Evolutionary conservation across 2,888 invertebrate species (phyloP).

Genomic region (Exocentrus adspersus): DNA sequence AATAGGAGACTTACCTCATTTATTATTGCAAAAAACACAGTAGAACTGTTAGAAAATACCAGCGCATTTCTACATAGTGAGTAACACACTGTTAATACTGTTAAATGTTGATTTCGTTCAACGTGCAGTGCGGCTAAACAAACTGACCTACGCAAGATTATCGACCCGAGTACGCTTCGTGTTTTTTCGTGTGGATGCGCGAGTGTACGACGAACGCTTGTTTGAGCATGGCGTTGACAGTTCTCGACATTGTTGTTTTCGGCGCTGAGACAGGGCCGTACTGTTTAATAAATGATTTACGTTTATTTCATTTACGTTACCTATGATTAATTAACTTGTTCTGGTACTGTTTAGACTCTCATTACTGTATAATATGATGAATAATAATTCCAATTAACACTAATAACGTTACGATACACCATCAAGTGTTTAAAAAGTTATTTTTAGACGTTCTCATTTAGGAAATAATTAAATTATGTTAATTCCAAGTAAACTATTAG

Average conservation of each 20-base stretch:
- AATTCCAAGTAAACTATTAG: too few relatives aligned
- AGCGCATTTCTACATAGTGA: constrained; percentile 14
- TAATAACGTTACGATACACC: too few relatives aligned
- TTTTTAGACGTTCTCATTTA: too few relatives aligned
- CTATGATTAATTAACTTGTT: too few relatives aligned
- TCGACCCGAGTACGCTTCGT: background rate
- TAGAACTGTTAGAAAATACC: constrained; percentile 2
- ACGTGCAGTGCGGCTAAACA: background rate
- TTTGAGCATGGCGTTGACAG: background rate
- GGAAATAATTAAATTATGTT: too few relatives aligned
- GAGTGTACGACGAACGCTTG: background rate
- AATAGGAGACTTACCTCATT: background rate
- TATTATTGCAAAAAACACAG: constrained; percentile 2
- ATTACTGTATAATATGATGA: too few relatives aligned
- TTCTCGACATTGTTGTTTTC: background rate
- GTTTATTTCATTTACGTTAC: too few relatives aligned
- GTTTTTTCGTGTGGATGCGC: background rate
- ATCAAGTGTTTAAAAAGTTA: too few relatives aligned
- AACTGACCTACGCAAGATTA: constrained; percentile 11
- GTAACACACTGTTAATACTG: constrained; percentile 13
- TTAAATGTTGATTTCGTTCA: background rate
- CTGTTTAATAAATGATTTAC: too few relatives aligned
- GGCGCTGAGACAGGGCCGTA: too few relatives aligned
- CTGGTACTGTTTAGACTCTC: too few relatives aligned
- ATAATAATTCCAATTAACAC: too few relatives aligned